Base-by-base conservation (phyloP, 2,888 invertebrate genomes). In the Caenorhabditis zanzibari region DNA sequence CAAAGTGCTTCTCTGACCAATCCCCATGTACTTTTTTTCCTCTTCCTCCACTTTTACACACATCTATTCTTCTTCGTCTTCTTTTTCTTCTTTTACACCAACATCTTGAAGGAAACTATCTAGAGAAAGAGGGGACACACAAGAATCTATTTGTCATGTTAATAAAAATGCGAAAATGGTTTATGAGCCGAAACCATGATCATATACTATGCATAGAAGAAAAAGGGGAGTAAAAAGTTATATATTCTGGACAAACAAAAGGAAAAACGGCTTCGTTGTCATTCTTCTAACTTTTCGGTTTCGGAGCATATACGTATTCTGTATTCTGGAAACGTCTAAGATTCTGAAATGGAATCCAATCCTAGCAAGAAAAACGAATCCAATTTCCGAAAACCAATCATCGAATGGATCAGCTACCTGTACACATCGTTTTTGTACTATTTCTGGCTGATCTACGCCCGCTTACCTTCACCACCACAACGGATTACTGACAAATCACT, bases 361-460 rank as follows among this genome's bases (percentile, higher is more conserved):
- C n/a, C 24, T 19, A 12, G 7, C 5, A 24, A 63, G 19, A 19
- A 49, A 66, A 54, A 44, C 26, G n/a, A 49, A 63, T 16, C 3
- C 14, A 14, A 22, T 1, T 9, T 16, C 41, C 63, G 16, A n/a
- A 38, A 32, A 16, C 69, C 77, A 32, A 52, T 71, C 69, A 71
- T 56, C 61, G 63, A 54, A 22, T 77, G 77, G 77, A 22, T 77
- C 16, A 38, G 69, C 52, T 77, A 69, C 38, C 77, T 77, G 44
- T 77, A 77, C 63, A 63, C 69, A 41, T 61, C 77, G 5, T 24
- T 97, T 93, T 97, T 97, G 91, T 99, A 93, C 75, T 98, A 99
- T 93, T 94, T 99, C 92, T 97, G 98, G 1, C 96, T 99, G 93
- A 96, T 99, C 88, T 98, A 98, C 94, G 97, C 98, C 0, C 98